Percentiles rank a stretch among this genome's conserved stretches.
phyloP scores from a whole-genome alignment of 64 coral and sea anemone species.

The Exaiptasia diaphana region DNA sequence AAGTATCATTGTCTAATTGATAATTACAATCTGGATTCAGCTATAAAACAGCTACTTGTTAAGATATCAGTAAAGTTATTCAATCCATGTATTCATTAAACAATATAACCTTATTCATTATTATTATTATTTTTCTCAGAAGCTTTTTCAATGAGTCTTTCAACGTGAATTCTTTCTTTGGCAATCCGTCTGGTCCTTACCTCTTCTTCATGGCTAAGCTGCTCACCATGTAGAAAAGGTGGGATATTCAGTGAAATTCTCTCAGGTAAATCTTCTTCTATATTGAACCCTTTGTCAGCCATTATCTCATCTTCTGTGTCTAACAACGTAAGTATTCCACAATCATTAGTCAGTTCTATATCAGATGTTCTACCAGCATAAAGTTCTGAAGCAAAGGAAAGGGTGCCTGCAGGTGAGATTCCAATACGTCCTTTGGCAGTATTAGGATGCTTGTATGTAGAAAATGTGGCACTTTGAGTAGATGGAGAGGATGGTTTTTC shows the following conservation, averaged over 20 bases:
- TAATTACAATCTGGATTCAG: too few species aligned
- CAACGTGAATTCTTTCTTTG: slow-evolving; percentile 42
- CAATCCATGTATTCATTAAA: too few species aligned
- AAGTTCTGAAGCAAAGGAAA: slow-evolving; percentile 31
- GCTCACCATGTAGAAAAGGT: slow-evolving; percentile 17
- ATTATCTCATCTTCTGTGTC: slow-evolving; percentile 45
- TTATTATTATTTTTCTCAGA: too few species aligned
- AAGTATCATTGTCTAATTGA: too few species aligned
- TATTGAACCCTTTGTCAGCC: slow-evolving; percentile 46
- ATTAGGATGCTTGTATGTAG: slow-evolving; percentile 17
- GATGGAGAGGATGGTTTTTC: not conserved
- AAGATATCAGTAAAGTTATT: too few species aligned
- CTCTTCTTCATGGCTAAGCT: slow-evolving; percentile 38
- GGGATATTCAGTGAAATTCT: slow-evolving; percentile 21
- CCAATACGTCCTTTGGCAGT: slow-evolving; percentile 37
- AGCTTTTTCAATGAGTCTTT: slow-evolving; percentile 18
- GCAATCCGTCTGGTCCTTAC: slow-evolving; percentile 28
- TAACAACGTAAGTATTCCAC: slow-evolving; percentile 13
- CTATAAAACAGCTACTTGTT: too few species aligned
- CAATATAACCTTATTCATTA: too few species aligned
- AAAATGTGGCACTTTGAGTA: slow-evolving; percentile 41
- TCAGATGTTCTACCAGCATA: slow-evolving; percentile 43
- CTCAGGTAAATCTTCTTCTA: slow-evolving; percentile 39
- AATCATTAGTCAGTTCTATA: slow-evolving; percentile 16
- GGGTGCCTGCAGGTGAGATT: slow-evolving; percentile 10